A percentile compares a stretch with the other conserved stretches of the same genome.
These are phyloP conservation scores for Polymixis lichenea DNA, from an alignment of 2,888 invertebrate genomes.

Conservation along the genomic window DNA sequence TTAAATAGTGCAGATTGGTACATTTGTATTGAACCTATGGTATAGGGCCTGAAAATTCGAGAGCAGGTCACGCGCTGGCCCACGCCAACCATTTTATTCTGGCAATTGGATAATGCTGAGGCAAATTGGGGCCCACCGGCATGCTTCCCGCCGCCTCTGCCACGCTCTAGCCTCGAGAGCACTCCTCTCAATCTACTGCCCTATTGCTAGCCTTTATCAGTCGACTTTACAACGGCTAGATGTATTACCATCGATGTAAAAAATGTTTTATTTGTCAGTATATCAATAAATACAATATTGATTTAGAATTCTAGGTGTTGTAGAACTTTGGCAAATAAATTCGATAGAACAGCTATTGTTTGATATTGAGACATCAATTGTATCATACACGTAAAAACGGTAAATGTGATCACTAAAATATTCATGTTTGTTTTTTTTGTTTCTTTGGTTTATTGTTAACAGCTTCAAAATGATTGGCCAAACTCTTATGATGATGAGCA, in stretches of 20 bases:
- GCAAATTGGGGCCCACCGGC: conserved; percentile 88
- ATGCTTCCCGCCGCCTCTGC: conserved; percentile 81
- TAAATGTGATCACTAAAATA: background rate
- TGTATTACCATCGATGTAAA: background rate
- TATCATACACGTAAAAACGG: background rate
- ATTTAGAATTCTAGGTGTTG: background rate
- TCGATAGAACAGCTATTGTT: background rate
- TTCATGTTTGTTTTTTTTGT: background rate
- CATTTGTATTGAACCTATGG: conserved; percentile 28
- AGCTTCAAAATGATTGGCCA: background rate
- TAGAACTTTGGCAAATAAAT: background rate
- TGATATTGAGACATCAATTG: background rate
- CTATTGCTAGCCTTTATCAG: conserved; percentile 83
- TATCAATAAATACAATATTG: background rate
- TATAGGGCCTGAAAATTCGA: conserved; percentile 72
- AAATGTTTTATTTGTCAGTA: background rate
- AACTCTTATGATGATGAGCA: conserved; percentile 16
- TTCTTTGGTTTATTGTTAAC: background rate
- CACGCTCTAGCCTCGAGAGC: conserved; percentile 85
- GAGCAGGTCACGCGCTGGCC: conserved; percentile 87
- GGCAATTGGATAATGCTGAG: conserved; percentile 87
- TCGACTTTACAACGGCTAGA: conserved; percentile 54
- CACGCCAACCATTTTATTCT: conserved; percentile 89
- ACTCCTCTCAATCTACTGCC: conserved; percentile 77
- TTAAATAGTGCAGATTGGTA: background rate